These are phyloP conservation scores for Hyphantria cunea DNA, from an alignment of 1,140 invertebrate species.

Conservation along the genomic window DNA sequence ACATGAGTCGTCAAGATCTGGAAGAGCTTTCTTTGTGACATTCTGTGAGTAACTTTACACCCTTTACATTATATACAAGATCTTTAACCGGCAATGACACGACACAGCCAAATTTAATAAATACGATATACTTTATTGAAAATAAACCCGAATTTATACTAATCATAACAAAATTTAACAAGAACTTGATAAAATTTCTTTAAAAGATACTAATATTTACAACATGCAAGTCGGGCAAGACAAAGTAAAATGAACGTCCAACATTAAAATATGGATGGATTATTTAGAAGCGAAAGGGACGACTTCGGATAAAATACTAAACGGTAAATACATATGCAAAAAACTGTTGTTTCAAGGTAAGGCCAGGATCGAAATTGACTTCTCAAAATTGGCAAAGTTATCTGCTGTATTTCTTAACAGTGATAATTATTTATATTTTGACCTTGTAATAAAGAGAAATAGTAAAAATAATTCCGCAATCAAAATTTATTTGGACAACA, in stretches of 20 bases:
- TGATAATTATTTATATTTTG: slow-evolving; percentile 30
- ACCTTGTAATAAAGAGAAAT: slow-evolving; percentile 38
- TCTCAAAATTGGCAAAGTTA: slow-evolving; percentile 34
- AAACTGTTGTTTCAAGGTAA: slow-evolving; percentile 51
- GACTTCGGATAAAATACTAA: slow-evolving; percentile 43
- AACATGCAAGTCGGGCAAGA: slow-evolving; percentile 77
- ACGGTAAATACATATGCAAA: slow-evolving; percentile 25
- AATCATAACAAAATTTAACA: slow-evolving; percentile 75
- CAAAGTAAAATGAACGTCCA: slow-evolving; percentile 65
- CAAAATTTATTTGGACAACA: slow-evolving; percentile 64
- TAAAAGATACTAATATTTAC: slow-evolving; percentile 71
- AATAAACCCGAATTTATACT: slow-evolving; percentile 56
- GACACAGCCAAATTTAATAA: slow-evolving; percentile 37
- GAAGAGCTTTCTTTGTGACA: slow-evolving; percentile 59
- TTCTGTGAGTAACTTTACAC: slow-evolving; percentile 49
- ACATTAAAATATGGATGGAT: slow-evolving; percentile 72
- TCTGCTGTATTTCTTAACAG: slow-evolving; percentile 10
- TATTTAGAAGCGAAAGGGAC: slow-evolving; percentile 66
- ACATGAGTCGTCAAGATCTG: slow-evolving; percentile 35
- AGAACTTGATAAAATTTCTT: slow-evolving; percentile 65
- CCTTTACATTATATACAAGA: slow-evolving; percentile 54
- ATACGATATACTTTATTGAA: slow-evolving; percentile 52
- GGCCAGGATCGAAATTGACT: slow-evolving; percentile 50
- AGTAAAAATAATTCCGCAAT: slow-evolving; percentile 46
- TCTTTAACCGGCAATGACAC: slow-evolving; percentile 42